Percentiles rank a stretch among this genome's conserved stretches.
Conservation (phyloP, 2,797 vertebrate species). For the Pteronotus mesoamericanus region DNA sequence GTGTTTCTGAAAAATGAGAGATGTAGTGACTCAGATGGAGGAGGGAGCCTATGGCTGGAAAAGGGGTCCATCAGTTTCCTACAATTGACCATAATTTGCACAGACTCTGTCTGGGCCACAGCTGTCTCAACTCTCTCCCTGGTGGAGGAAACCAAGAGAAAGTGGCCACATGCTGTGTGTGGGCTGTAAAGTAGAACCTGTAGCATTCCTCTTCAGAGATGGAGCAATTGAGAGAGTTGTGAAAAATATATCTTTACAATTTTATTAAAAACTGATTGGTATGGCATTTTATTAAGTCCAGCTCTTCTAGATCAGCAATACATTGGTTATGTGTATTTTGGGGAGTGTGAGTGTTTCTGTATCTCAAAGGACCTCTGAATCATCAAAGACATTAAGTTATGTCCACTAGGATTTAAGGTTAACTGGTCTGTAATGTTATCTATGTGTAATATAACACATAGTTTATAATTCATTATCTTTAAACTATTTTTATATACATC, state of each 20-base stretch:
- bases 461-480: not conserved
- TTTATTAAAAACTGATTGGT: not conserved
- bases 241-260: not conserved
- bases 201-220: not conserved
- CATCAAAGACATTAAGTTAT: not conserved
- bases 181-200: not conserved
- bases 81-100: not conserved
- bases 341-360: not conserved
- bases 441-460: slow-evolving; percentile 5
- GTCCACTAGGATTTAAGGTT: not conserved
- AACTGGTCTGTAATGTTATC: not conserved
- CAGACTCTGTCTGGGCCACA: not conserved
- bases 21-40: not conserved
- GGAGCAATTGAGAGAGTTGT: not conserved
- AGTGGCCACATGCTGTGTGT: rapidly evolving
- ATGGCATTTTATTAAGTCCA: not conserved
- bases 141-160: not conserved
- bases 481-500: not conserved
- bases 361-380: not conserved
- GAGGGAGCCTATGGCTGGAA: not conserved
- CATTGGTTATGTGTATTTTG: not conserved
- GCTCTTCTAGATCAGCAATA: not conserved
- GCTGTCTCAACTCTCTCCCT: not conserved
- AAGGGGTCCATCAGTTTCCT: not conserved
- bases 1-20: not conserved